Percentiles rank a stretch among this genome's conserved stretches.
Conservation (phyloP, 2,113 vertebrate genomes). For the Struthio camelus region DNA sequence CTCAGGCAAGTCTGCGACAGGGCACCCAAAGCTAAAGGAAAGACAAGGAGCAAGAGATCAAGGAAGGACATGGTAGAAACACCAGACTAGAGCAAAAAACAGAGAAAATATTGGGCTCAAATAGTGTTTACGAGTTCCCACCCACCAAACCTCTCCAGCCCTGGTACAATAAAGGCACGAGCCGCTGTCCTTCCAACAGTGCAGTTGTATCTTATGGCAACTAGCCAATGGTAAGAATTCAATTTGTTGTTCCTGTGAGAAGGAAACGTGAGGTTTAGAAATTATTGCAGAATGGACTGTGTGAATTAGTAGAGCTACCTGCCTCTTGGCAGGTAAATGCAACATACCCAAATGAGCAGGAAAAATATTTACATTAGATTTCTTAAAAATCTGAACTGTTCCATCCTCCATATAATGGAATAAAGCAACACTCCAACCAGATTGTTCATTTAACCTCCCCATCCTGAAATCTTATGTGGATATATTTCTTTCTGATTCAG, state of each 20-base stretch:
- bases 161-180: neutral
- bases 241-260: neutral
- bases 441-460: constrained; percentile 1
- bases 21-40: neutral
- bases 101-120: neutral
- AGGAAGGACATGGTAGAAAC: neutral
- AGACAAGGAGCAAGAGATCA: neutral
- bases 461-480: neutral
- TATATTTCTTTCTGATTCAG: neutral
- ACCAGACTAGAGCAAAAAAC: neutral
- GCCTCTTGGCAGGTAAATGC: neutral
- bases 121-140: neutral
- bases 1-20: neutral
- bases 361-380: constrained; percentile 1
- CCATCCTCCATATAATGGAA: neutral
- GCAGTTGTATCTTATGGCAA: neutral
- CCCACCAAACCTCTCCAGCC: neutral
- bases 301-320: neutral
- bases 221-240: neutral
- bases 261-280: neutral
- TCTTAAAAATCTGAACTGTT: neutral
- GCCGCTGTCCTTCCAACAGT: neutral
- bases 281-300: neutral
- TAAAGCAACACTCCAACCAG: neutral
- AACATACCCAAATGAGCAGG: neutral